Base-by-base conservation (phyloP, 2,888 invertebrate species). In the Nemurella pictetii region DNA sequence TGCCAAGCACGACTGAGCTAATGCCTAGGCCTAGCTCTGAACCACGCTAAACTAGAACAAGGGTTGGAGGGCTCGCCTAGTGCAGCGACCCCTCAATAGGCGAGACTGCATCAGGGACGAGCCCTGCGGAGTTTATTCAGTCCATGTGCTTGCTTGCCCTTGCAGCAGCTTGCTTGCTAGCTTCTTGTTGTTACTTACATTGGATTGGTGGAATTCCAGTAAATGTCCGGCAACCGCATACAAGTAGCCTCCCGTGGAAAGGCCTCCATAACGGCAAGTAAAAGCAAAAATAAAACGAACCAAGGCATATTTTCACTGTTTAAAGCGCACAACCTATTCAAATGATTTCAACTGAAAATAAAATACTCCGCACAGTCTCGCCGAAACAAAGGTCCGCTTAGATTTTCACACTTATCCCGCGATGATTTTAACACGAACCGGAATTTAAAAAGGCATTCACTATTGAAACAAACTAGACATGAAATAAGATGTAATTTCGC, bases 141-240 rank as follows among this genome's bases (percentile, higher is more conserved):
- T 29, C 81, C 32, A 32, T 32, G 28, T 36, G 81, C 32, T 26
- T 15, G 15, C 25, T 28, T 15, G 12, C n/a, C 32, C 7, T 29
- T 26, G 81, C 25, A 26, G 29, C 29, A n/a, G n/a, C n/a, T n/a
- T 32, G 32, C 72, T 81, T 28, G 15, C 28, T 27, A 15, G 36
- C 30, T 28, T 26, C 35, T 28, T n/a, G n/a, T n/a, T 36, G 73
- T 30, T 86, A 91, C 92, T 91, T 89, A 92, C 92, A 92, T 92
- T 90, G 92, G 92, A 89, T 92, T 92, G 88, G 91, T 91, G 88
- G 92, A 91, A 89, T 92, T 92, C 92, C 92, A 92, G 88, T 92
- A 92, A 88, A 92, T 92, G 89, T 92, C 92, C 89, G 92, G 91
- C 87, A 92, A 90, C 87, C 90, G 89, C 88, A 91, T 90, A 89